A percentile compares a stretch with the other conserved stretches of the same genome.
Evolutionary conservation across 2,113 vertebrate genomes (phyloP).

Genomic region (Romanogobio albipinnatus): DNA sequence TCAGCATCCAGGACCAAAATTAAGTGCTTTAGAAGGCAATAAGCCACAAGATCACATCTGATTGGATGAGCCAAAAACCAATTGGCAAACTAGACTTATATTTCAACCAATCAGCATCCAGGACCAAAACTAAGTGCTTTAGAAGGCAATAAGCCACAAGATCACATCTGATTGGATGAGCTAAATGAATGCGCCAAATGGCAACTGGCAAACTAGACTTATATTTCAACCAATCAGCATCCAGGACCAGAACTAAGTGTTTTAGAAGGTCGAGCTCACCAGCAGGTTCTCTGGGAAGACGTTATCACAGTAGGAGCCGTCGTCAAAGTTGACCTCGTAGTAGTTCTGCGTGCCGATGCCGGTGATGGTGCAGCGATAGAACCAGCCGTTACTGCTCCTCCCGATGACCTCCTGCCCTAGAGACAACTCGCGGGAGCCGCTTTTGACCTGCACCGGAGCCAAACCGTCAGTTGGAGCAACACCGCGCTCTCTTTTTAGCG

Average conservation of each 20-base stretch:
- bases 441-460: conserved; percentile 38
- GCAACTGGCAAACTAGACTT: too few species aligned
- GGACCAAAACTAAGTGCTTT: not conserved
- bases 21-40: not conserved
- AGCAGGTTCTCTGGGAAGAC: conserved; percentile 90
- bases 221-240: too few species aligned
- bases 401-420: conserved; percentile 91
- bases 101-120: not conserved
- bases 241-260: too few species aligned
- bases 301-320: conserved; percentile 97
- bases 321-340: conserved; percentile 95
- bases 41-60: not conserved
- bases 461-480: not conserved
- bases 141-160: too few species aligned
- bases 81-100: too few species aligned
- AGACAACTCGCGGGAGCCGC: conserved; percentile 69
- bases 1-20: too few species aligned
- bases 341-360: conserved; percentile 86
- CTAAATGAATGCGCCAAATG: too few species aligned
- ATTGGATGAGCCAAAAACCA: too few species aligned
- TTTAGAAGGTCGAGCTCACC: conserved; percentile 73
- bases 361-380: conserved; percentile 89
- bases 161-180: too few species aligned
- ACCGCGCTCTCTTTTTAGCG: not conserved
- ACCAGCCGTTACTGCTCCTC: conserved; percentile 86